Evolutionary conservation across 2,113 vertebrate species (phyloP).

Genomic region (Prietella phreatophila): DNA sequence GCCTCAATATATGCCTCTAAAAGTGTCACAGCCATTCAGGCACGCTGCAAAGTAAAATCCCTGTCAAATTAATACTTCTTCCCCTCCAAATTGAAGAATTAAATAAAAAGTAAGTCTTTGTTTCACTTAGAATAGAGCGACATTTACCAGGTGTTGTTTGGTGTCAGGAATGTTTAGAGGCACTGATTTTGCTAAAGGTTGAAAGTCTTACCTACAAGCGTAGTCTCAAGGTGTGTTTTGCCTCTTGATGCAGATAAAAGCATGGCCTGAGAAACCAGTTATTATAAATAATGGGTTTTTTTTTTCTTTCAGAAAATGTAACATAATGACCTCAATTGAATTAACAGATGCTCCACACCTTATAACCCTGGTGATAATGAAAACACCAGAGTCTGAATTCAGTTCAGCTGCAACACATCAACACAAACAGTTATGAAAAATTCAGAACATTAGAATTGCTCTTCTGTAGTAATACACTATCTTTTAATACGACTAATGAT

Average conservation of each 20-base stretch:
- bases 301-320: constrained; percentile 49
- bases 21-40: constrained; percentile 32
- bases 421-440: not conserved
- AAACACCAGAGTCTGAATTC: constrained; percentile 7
- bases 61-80: constrained; percentile 55
- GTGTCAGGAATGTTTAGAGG: constrained; percentile 25
- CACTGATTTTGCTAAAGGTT: constrained; percentile 42
- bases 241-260: constrained; percentile 26
- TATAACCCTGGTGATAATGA: not conserved
- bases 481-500: not conserved
- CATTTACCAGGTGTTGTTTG: constrained; percentile 54
- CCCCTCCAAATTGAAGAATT: constrained; percentile 45
- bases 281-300: constrained; percentile 58
- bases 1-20: constrained; percentile 20
- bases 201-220: constrained; percentile 1
- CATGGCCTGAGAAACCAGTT: constrained; percentile 45
- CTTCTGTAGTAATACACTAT: not conserved
- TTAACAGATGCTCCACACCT: constrained; percentile 44
- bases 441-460: not conserved
- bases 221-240: not conserved
- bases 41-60: constrained; percentile 45
- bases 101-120: constrained; percentile 55
- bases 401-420: not conserved
- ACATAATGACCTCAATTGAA: constrained; percentile 56
- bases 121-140: constrained; percentile 46